A percentile compares a stretch with the other conserved stretches of the same genome.
These are phyloP conservation scores for Coenobita brevimanus DNA, from an alignment of 1,140 invertebrate genomes.

Conservation along the genomic window DNA sequence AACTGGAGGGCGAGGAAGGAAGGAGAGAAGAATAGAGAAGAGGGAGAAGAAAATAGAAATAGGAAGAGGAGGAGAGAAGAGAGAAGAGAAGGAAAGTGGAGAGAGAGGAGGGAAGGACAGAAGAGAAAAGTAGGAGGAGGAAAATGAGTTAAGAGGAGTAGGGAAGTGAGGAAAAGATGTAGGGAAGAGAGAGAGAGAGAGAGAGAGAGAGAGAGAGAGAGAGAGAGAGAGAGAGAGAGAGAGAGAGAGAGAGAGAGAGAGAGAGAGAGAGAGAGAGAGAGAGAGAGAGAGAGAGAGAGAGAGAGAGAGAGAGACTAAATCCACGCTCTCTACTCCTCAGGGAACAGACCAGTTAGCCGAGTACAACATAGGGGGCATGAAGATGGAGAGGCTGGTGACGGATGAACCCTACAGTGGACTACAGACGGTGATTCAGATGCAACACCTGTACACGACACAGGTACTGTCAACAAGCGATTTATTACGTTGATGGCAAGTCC, in stretches of 20 bases:
- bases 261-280: constrained; percentile 1
- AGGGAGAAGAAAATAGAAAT: too few species aligned
- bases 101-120: too few species aligned
- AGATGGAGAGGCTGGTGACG: neutral
- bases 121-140: too few species aligned
- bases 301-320: neutral
- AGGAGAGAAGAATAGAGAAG: too few species aligned
- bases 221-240: too few species aligned
- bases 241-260: neutral
- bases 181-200: neutral
- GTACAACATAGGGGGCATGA: constrained; percentile 32
- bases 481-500: too few species aligned
- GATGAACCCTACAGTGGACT: constrained; percentile 57
- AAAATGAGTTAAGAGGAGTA: too few species aligned
- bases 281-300: constrained; percentile 4
- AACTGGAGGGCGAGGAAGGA: too few species aligned
- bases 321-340: neutral
- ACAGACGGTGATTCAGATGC: constrained; percentile 45
- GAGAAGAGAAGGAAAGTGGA: too few species aligned
- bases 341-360: constrained; percentile 34
- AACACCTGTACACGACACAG: constrained; percentile 56
- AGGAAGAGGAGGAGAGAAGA: too few species aligned
- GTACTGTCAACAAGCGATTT: constrained; percentile 7
- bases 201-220: too few species aligned
- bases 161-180: too few species aligned